These are phyloP conservation scores for Suncus etruscus DNA, from an alignment of 2,113 vertebrate species.

Conservation along the genomic window DNA sequence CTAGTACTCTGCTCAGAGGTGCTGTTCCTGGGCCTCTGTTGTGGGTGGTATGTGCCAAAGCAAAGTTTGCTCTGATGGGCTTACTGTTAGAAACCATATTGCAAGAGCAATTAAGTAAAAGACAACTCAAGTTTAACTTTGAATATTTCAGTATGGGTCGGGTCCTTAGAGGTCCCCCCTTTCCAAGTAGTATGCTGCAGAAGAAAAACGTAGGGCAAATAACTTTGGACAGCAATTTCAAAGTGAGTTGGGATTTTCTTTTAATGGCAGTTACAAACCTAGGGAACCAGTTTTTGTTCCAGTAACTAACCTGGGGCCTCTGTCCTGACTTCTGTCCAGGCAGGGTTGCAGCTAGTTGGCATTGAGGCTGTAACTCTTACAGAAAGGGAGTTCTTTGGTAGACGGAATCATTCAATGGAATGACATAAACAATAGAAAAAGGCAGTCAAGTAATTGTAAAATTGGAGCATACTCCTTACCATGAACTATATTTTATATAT, in stretches of 20 bases:
- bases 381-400: constrained; percentile 85
- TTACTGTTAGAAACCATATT: too few relatives aligned
- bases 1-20: too few relatives aligned
- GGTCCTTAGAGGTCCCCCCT: neutral
- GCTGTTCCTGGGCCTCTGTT: too few relatives aligned
- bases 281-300: constrained; percentile 62
- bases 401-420: constrained; percentile 56
- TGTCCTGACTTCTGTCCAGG: too few relatives aligned
- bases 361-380: constrained; percentile 60
- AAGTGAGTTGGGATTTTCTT: constrained; percentile 65
- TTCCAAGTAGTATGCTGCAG: constrained; percentile 5
- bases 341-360: neutral
- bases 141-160: too few relatives aligned
- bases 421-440: constrained; percentile 36
- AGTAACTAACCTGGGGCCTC: constrained; percentile 66
- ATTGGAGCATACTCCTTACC: constrained; percentile 55
- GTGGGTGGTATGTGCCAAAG: too few relatives aligned
- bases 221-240: constrained; percentile 56
- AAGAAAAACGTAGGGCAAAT: neutral
- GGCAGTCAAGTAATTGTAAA: constrained; percentile 52
- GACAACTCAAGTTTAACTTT: too few relatives aligned
- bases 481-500: neutral
- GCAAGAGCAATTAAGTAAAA: too few relatives aligned
- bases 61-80: too few relatives aligned
- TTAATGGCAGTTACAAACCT: constrained; percentile 71